Evolutionary conservation across 2,113 vertebrate genomes (phyloP), one percentile per base, ranked within the genome.

Genomic region (Zapornia atra): DNA sequence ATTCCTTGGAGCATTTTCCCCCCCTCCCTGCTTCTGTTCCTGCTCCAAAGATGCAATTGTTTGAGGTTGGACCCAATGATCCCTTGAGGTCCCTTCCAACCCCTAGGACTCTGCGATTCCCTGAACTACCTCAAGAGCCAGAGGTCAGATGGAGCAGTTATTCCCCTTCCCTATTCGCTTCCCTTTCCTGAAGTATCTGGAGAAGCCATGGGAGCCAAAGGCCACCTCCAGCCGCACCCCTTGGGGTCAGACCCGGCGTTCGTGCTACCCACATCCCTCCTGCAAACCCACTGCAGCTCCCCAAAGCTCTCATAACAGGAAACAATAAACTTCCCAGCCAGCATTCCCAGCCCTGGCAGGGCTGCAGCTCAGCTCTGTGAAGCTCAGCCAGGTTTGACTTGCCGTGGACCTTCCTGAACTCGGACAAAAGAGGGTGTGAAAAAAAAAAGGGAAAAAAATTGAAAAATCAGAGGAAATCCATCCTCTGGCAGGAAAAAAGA

Each of bases 281-380:
- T 11, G 53, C 25, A 88, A 88, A 70, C 69, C 77, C 82, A 22
- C 1, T 2, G 4, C 6, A 4, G 7, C 10, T 95, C 76, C 73
- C 59, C 0, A 46, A 3, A 88, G 86, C 79, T 85, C 93, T 86
- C 95, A 96, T 60, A 97, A 97, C 97, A 97, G 97, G 97, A 97
- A 96, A 2, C 82, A 94, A 97, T 95, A 90, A 95, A 88, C 70
- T 78, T 93, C 76, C 95, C 91, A 92, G 40, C 48, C 4, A 1
- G n/a, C 5, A 4, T 44, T 92, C 75, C 84, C 86, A 73, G 68
- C 34, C 26, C 34, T 51, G 81, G 25, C 54, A n/a, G 61, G 38
- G 15, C 13, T 36, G 38, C 38, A 42, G 61, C 24, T 20, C 65
- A 44, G 28, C 24, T 76, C 90, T 82, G 20, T 69, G 91, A 95